Conservation (phyloP, 2,888 invertebrate species). For the Apamea anceps region DNA sequence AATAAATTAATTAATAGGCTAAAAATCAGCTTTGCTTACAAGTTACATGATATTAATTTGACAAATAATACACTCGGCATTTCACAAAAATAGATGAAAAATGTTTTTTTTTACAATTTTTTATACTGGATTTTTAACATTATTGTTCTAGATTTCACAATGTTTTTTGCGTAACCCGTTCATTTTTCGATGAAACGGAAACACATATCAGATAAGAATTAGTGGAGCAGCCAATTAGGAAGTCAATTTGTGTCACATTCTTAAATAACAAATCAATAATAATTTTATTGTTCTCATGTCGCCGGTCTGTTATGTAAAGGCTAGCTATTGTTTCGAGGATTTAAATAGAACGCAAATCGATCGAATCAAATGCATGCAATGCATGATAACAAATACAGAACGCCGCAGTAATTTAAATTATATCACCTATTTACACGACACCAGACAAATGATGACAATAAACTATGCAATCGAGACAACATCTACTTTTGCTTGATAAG, state of each 20-base stretch:
- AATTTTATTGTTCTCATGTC: background rate
- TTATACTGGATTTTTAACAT: background rate
- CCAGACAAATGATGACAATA: conserved; percentile 18
- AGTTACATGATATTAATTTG: background rate
- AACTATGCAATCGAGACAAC: conserved; percentile 33
- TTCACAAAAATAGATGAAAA: background rate
- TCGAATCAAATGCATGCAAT: conserved; percentile 19
- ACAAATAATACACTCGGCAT: background rate
- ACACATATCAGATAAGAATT: conserved; percentile 33
- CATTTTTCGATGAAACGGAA: conserved; percentile 29
- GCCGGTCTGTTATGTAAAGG: conserved; percentile 3
- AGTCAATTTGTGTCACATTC: conserved; percentile 37
- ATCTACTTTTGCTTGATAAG: conserved; percentile 54
- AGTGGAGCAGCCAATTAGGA: conserved; percentile 22
- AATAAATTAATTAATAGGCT: too few species aligned
- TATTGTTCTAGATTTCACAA: background rate
- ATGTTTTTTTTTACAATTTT: background rate
- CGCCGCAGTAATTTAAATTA: conserved; percentile 25
- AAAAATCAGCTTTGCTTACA: background rate
- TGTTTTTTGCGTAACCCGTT: background rate
- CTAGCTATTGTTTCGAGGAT: conserved; percentile 24
- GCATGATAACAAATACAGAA: conserved; percentile 12
- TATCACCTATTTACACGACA: conserved; percentile 29
- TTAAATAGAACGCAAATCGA: conserved; percentile 30
- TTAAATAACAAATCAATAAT: conserved; percentile 15